Evolutionary conservation across 2,888 invertebrate species (phyloP).

Genomic region (Galerucella calmariensis): DNA sequence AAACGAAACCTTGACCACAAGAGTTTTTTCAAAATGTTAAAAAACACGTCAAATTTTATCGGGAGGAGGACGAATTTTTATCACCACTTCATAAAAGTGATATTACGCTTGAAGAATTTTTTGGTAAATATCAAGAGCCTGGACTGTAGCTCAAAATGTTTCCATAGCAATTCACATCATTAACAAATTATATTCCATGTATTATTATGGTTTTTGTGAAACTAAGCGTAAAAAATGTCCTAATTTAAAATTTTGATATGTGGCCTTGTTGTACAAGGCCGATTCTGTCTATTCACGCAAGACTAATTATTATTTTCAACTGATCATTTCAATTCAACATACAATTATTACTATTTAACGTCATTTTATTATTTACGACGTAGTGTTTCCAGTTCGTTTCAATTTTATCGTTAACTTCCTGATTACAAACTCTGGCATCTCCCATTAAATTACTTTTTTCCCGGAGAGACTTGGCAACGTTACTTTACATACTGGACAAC

Average conservation of each 20-base stretch:
- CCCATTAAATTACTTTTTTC: constrained; percentile 9
- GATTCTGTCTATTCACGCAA: constrained; percentile 6
- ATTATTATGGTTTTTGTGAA: too few relatives aligned
- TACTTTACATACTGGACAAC: not conserved
- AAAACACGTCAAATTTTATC: too few relatives aligned
- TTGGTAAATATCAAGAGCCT: too few relatives aligned
- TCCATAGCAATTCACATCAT: too few relatives aligned
- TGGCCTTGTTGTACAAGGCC: constrained; percentile 6
- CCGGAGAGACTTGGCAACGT: constrained; percentile 16
- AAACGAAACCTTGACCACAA: too few relatives aligned
- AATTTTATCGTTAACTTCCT: constrained; percentile 21
- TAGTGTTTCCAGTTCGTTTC: constrained; percentile 10
- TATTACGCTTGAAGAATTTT: too few relatives aligned
- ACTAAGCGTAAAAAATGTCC: not conserved
- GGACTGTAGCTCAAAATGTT: too few relatives aligned
- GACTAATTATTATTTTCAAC: constrained; percentile 7
- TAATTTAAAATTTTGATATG: not conserved
- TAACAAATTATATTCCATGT: too few relatives aligned
- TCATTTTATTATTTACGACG: constrained; percentile 1
- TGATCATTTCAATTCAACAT: constrained; percentile 8
- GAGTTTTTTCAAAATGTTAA: too few relatives aligned
- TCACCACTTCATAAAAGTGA: too few relatives aligned
- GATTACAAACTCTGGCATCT: constrained; percentile 13
- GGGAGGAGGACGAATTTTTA: too few relatives aligned
- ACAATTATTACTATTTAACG: constrained; percentile 4